phyloP scores from a whole-genome alignment of 1,140 invertebrate genomes.

The Drosophila guanche region DNA sequence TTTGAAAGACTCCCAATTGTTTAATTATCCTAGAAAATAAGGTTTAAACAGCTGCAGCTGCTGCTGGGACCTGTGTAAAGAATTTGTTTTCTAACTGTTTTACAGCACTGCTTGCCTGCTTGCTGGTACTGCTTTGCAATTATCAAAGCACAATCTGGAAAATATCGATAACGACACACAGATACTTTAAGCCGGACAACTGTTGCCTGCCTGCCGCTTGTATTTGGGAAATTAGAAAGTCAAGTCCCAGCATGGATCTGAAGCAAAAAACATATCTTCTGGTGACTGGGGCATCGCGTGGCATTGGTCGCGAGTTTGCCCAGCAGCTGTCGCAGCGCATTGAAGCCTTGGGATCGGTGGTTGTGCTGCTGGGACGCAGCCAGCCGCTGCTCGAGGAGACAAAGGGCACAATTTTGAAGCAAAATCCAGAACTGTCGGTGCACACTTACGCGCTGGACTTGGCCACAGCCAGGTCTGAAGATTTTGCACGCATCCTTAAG shows the following conservation, averaged over 20 bases:
- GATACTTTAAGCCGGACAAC: too few relatives aligned
- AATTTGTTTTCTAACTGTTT: too few relatives aligned
- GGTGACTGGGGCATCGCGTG: conserved; percentile 94
- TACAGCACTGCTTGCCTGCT: too few relatives aligned
- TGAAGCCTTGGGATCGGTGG: conserved; percentile 86
- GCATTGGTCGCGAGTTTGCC: conserved; percentile 92
- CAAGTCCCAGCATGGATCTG: conserved; percentile 55
- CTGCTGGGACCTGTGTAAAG: too few relatives aligned
- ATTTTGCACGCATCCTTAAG: conserved; percentile 59
- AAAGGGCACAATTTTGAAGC: conserved; percentile 85
- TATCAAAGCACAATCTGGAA: too few relatives aligned
- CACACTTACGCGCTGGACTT: conserved; percentile 86
- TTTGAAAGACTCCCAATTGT: too few relatives aligned
- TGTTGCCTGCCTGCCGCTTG: too few relatives aligned
- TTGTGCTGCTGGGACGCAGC: conserved; percentile 91
- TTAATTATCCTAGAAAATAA: too few relatives aligned
- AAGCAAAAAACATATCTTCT: conserved; percentile 85
- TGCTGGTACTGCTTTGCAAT: too few relatives aligned
- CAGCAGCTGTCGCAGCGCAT: conserved; percentile 86
- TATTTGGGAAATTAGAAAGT: conserved; percentile 26
- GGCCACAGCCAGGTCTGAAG: conserved; percentile 65
- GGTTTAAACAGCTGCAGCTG: too few relatives aligned
- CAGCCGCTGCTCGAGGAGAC: conserved; percentile 87
- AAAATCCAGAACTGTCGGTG: conserved; percentile 83
- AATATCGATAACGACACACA: too few relatives aligned